Evolutionary conservation across 2,797 vertebrate genomes (phyloP).

Genomic region (Tiaroga cobitis): DNA sequence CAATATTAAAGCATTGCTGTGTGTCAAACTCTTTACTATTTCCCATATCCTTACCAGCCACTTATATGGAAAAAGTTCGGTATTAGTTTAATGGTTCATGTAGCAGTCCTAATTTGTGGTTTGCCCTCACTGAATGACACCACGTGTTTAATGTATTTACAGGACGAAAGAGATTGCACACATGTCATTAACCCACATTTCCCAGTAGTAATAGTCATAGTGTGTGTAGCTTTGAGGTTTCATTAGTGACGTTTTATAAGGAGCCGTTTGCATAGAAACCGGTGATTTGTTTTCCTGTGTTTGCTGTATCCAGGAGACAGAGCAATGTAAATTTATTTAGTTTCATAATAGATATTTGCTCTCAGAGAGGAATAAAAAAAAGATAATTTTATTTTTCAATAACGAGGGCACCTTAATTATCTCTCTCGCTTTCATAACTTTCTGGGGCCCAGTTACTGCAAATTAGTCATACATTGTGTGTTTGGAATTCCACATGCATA

Average conservation of each 20-base stretch:
- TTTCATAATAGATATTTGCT: conserved; percentile 66
- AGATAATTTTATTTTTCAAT: conserved; percentile 66
- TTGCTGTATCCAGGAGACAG: conserved; percentile 57
- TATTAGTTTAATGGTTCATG: conserved; percentile 49
- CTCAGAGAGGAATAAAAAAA: conserved; percentile 55
- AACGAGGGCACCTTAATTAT: conserved; percentile 69
- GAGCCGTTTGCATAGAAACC: conserved; percentile 45
- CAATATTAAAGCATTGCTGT: conserved; percentile 27
- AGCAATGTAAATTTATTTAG: conserved; percentile 53
- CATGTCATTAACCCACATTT: conserved; percentile 53
- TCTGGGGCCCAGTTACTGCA: conserved; percentile 71
- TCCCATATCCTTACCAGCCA: conserved; percentile 15
- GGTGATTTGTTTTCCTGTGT: conserved; percentile 54
- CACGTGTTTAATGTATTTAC: conserved; percentile 34
- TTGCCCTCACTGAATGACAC: conserved; percentile 25
- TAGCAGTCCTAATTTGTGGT: conserved; percentile 47
- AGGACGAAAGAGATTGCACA: conserved; percentile 48
- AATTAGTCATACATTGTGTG: conserved; percentile 75
- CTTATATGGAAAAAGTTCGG: conserved; percentile 56
- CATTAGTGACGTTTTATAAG: conserved; percentile 52
- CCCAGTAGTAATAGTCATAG: conserved; percentile 39
- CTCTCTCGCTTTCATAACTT: conserved; percentile 68
- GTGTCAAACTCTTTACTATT: conserved; percentile 49
- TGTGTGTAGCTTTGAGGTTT: conserved; percentile 55
- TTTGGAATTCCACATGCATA: conserved; percentile 77